Evolutionary conservation across 2,888 invertebrate genomes (phyloP), one percentile per base, ranked within the genome.

Genomic region (Xestobium rufovillosum): DNA sequence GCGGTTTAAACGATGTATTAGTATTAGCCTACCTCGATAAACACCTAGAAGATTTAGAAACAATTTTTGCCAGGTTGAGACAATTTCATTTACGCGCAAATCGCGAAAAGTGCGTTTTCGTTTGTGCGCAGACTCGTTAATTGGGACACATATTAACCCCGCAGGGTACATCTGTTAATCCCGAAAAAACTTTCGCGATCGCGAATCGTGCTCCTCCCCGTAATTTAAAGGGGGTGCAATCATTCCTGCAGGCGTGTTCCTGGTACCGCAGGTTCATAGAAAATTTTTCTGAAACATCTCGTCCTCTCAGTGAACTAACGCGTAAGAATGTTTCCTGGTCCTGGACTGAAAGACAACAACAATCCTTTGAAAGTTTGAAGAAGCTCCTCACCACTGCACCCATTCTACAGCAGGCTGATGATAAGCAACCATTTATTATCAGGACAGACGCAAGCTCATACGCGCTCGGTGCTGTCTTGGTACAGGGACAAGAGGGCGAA

Each of bases 321-420:
- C 29, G 28, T 12, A 39, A 39, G 13, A 16, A 39, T 4, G 30
- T 13, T 30, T 3, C 26, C 8, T 36, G 35, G 35, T 6, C 16
- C 13, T 38, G 35, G 36, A 13, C 3, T 6, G 8, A 4, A 8
- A 11, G 9, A 11, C 27, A 33, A 29, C 8, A 28, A 4, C 4
- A 4, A 29, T 4, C 33, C 29, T 33, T 30, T 14, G 14, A 31
- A 12, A 4, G 4, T 15, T 15, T 27, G 4, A 27, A 27, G 27
- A 10, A 6, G 4, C n/a, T 4, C 6, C 12, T 27, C n/a, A 10
- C 10, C 4, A 8, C 23, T 13, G 25, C 33, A 4, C 23, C 33
- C n/a, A 25, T 33, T 4, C n/a, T 33, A 19, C 23, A 26, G 4
- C 33, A 33, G 10, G 33, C 33, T 3, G 25, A 33, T 13, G 3